These are phyloP conservation scores for Lysandra coridon DNA, from an alignment of 2,888 invertebrate genomes.

Conservation along the genomic window DNA sequence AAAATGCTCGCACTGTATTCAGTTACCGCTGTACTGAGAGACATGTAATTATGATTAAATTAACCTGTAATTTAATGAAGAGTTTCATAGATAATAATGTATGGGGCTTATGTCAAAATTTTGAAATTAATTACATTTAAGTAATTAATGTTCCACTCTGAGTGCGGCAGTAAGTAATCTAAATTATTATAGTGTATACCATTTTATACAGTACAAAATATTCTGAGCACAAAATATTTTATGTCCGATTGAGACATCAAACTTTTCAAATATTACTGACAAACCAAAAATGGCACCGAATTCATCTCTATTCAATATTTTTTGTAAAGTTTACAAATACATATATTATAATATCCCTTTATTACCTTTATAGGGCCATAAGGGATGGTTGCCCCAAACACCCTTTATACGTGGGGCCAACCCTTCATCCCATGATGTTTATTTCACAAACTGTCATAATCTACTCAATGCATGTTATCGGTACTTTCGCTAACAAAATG, in stretches of 20 bases:
- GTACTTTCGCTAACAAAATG: constrained; percentile 46
- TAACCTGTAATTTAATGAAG: too few relatives aligned
- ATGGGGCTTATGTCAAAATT: too few relatives aligned
- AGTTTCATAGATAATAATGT: too few relatives aligned
- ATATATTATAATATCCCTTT: background rate
- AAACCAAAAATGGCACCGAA: background rate
- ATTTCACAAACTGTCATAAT: constrained; percentile 64
- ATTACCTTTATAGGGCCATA: background rate
- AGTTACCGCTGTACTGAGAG: too few relatives aligned
- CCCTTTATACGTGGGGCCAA: background rate
- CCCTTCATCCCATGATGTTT: constrained; percentile 42
- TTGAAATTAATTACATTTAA: too few relatives aligned
- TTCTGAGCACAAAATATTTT: background rate
- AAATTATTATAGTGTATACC: too few relatives aligned
- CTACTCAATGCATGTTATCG: constrained; percentile 36
- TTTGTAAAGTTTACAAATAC: background rate
- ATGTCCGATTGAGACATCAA: background rate
- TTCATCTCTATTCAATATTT: background rate
- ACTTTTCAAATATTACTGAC: background rate
- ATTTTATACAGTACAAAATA: background rate
- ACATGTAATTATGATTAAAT: too few relatives aligned
- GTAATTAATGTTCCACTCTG: too few relatives aligned
- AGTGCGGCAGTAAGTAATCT: too few relatives aligned
- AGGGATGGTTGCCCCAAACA: constrained; percentile 11
- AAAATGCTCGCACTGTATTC: too few relatives aligned